Base-by-base conservation (phyloP, 92 coral and sea anemone species). In the Meandrina meandrites region DNA sequence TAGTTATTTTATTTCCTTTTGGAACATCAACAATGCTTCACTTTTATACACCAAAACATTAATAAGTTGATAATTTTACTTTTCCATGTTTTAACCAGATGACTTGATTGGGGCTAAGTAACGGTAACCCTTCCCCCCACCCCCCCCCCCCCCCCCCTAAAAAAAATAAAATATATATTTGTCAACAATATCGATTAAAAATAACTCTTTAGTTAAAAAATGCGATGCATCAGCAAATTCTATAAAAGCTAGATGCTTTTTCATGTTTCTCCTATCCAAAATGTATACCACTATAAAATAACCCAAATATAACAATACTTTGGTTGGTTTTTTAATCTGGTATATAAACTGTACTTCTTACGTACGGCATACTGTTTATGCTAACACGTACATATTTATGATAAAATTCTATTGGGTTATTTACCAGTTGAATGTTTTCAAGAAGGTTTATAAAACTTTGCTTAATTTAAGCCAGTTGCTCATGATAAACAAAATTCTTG, bases 401-500 rank as follows among this genome's bases (percentile, higher is more conserved):
- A 18, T 18, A 30, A 73, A 18, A 35, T 19, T 42, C n/a, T 28
- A 22, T 51, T 45, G 80, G 62, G 36, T 31, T 12, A 77, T 31
- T 14, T 21, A 45, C 8, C 37, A 45, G 14, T 27, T 45, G 24
- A 77, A 36, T 17, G 78, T 50, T 51, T 78, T 40, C 62, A 51
- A 73, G 69, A 32, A 32, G 0, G 53, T 75, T 45, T 18, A 60
- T 16, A 58, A 77, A 62, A 15, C 66, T 76, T 78, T 60, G 88
- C 88, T 85, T 85, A 85, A 85, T 85, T 76, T 85, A 85, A 85
- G 88, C 88, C 64, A 47, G 82, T 77, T 31, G 36, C 64, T 76
- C 88, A 85, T 14, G 64, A 32, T 66, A 75, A 58, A 58, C 37
- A 21, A 24, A 77, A 77, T 15, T 56, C 79, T 27, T 32, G 12